Base-by-base conservation (phyloP, 2,888 invertebrate species). In the Phoronis australis region DNA sequence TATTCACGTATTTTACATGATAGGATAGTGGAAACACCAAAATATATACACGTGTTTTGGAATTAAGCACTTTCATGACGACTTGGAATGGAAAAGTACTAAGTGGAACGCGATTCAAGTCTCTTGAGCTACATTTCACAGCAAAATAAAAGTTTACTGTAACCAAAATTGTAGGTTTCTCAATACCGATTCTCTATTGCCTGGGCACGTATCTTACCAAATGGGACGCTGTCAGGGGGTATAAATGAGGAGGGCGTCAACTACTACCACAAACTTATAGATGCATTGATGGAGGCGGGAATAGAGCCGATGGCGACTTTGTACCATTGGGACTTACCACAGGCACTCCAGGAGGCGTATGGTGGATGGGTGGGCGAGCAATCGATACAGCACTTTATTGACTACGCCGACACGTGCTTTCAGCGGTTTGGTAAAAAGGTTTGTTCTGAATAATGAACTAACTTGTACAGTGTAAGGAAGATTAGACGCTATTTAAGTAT, bases 261-360 rank as follows among this genome's bases (percentile, higher is more conserved):
- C 51, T 88, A 88, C 73, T 90, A 90, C 70, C 84, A 83, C 62
- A 82, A 84, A 59, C 74, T 90, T 43, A 85, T 90, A 48, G 80
- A 87, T 61, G 85, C 83, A 61, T 78, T 88, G 6, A 56, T 85
- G 5, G 76, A 71, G 1, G 77, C 80, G 41, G 79, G 78, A 15
- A 83, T 86, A 48, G 69, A 75, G 44, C 84, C 85, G 12, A 54
- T 72, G 48, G 62, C 81, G 15, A 82, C 81, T 80, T 83, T 70
- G 79, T 82, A 56, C n/a, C n/a, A n/a, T n/a, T n/a, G n/a, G n/a
- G n/a, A n/a, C n/a, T n/a, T n/a, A n/a, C n/a, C n/a, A n/a, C 48
- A 63, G 2, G 62, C 69, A 26, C 42, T 59, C 24, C 59, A 73
- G 26, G 66, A 68, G 50, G 64, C 71, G 44, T 12, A n/a, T 3